A percentile compares a stretch with the other conserved stretches of the same genome.
Conservation (phyloP, 1,140 invertebrate genomes). For the Battus philenor region DNA sequence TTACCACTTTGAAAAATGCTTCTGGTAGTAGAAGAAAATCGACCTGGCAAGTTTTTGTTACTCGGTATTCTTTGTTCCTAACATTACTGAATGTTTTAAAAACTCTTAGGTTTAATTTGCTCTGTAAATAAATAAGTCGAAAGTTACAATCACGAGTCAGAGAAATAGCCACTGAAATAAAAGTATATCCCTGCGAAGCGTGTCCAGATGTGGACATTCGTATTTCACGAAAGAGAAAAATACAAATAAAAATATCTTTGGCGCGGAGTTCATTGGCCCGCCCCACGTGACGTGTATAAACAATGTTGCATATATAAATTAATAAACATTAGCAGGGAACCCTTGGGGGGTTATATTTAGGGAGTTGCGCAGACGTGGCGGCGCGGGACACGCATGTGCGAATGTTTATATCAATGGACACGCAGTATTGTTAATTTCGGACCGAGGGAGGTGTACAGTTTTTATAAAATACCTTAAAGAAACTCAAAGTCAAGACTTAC, state of each 20-base stretch:
- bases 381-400: slow-evolving; percentile 29
- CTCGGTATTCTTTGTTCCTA: too few species aligned
- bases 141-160: too few species aligned
- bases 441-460: background rate
- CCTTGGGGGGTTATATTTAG: slow-evolving; percentile 66
- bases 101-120: too few species aligned
- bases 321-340: slow-evolving; percentile 68
- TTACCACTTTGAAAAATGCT: too few species aligned
- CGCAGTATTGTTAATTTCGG: slow-evolving; percentile 23
- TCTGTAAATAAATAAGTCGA: too few species aligned
- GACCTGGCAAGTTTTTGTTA: too few species aligned
- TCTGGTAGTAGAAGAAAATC: too few species aligned
- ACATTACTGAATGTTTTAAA: too few species aligned
- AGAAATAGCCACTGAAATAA: too few species aligned
- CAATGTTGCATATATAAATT: slow-evolving; percentile 58
- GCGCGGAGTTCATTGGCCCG: slow-evolving; percentile 43
- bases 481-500: background rate
- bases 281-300: slow-evolving; percentile 55
- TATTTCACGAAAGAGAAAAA: slow-evolving; percentile 4
- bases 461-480: background rate
- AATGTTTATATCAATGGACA: slow-evolving; percentile 47
- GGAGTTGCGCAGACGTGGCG: slow-evolving; percentile 44
- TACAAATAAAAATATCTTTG: slow-evolving; percentile 33
- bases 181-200: too few species aligned
- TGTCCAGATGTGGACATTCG: slow-evolving; percentile 10